Evolutionary conservation across 2,113 vertebrate species (phyloP).

Genomic region (Gasterosteus aculeatus): DNA sequence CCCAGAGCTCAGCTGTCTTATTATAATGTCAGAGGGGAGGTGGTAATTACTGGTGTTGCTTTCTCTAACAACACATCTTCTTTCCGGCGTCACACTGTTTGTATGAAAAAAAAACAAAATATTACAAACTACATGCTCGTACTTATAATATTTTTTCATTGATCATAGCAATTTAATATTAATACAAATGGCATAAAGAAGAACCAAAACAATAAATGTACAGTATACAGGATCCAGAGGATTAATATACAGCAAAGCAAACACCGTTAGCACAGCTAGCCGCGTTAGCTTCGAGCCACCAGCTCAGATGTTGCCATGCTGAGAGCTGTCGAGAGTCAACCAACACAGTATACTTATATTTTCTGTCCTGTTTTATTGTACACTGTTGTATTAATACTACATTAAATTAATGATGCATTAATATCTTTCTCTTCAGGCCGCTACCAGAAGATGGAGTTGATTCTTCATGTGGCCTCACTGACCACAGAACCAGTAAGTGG

Average conservation of each 20-base stretch:
- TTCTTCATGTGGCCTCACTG: slow-evolving; percentile 80
- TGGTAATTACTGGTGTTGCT: slow-evolving; percentile 51
- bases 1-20: slow-evolving; percentile 22
- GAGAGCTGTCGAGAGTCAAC: background rate
- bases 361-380: background rate
- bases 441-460: slow-evolving; percentile 89
- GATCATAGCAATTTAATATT: background rate
- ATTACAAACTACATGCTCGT: background rate
- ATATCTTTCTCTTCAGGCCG: slow-evolving; percentile 75
- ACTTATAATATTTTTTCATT: background rate
- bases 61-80: slow-evolving; percentile 25
- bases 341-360: background rate
- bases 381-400: background rate
- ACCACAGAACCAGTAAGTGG: slow-evolving; percentile 86
- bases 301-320: background rate
- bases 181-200: background rate
- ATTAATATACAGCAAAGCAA: background rate
- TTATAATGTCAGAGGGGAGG: slow-evolving; percentile 46
- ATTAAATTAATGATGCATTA: background rate
- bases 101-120: slow-evolving; percentile 6
- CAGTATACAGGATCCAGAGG: background rate
- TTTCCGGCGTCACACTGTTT: background rate
- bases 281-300: background rate
- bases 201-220: background rate
- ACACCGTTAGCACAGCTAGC: background rate